Conservation (phyloP, 2,113 vertebrate species). For the Poicephalus meyeri region DNA sequence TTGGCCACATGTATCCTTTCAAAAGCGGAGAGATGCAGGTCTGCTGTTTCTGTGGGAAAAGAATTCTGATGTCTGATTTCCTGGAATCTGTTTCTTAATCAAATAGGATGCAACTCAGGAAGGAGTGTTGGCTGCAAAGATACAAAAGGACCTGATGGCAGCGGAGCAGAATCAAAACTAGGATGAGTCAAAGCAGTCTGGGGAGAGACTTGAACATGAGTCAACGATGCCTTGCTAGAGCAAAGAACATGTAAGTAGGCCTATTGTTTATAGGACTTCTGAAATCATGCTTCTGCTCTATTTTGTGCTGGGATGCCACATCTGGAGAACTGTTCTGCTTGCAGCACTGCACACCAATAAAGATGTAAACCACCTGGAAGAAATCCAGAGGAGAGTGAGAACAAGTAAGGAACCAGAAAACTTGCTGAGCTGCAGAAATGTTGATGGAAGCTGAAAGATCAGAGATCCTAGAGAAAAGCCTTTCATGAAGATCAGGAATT, state of each 20-base stretch:
- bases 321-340: background rate
- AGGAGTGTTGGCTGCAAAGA: background rate
- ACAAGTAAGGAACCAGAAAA: background rate
- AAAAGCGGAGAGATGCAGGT: background rate
- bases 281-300: background rate
- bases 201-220: background rate
- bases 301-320: background rate
- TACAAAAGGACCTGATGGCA: background rate
- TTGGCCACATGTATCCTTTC: background rate
- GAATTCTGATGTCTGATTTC: background rate
- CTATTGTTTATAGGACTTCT: background rate
- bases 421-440: background rate
- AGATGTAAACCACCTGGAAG: background rate
- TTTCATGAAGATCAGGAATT: background rate
- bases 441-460: background rate
- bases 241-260: background rate
- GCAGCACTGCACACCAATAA: background rate
- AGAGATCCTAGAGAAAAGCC: background rate
- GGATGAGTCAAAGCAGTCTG: background rate
- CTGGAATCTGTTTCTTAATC: background rate
- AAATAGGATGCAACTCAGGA: background rate
- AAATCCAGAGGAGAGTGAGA: background rate
- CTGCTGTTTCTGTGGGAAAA: background rate
- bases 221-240: background rate
- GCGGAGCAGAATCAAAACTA: background rate